These are phyloP conservation scores for Pempheris klunzingeri DNA, from an alignment of 2,797 vertebrate genomes.

Conservation along the genomic window DNA sequence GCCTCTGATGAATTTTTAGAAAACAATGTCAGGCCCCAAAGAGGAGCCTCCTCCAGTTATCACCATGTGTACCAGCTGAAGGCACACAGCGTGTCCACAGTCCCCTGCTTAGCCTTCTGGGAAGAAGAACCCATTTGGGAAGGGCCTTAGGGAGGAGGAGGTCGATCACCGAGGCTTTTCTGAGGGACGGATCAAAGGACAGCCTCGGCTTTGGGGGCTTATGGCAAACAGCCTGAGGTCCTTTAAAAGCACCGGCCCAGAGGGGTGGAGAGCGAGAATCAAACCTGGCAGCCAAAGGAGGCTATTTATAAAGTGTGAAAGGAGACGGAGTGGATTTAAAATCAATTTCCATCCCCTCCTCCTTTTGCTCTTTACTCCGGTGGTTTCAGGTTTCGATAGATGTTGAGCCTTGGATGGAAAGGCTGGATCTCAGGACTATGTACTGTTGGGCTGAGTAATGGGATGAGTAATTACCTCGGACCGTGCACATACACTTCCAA, in stretches of 20 bases:
- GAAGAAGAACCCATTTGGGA: constrained; percentile 64
- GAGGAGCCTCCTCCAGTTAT: constrained; percentile 22
- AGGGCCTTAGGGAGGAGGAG: constrained; percentile 52
- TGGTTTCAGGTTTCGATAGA: constrained; percentile 59
- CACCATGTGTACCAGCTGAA: constrained; percentile 37
- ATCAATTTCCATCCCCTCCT: constrained; percentile 74
- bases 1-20: constrained; percentile 17
- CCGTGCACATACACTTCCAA: background rate
- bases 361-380: constrained; percentile 53
- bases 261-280: constrained; percentile 54
- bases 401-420: constrained; percentile 30
- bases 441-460: constrained; percentile 18
- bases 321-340: constrained; percentile 74
- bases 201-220: constrained; percentile 68
- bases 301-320: constrained; percentile 82
- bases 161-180: constrained; percentile 67
- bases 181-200: constrained; percentile 75
- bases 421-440: constrained; percentile 15
- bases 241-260: constrained; percentile 66
- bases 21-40: constrained; percentile 39
- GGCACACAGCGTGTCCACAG: constrained; percentile 51
- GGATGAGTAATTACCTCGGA: constrained; percentile 21
- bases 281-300: constrained; percentile 67
- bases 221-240: constrained; percentile 70
- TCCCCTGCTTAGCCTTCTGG: constrained; percentile 58